Evolutionary conservation across 2,888 invertebrate genomes (phyloP).

Genomic region (Philereme vetulata): DNA sequence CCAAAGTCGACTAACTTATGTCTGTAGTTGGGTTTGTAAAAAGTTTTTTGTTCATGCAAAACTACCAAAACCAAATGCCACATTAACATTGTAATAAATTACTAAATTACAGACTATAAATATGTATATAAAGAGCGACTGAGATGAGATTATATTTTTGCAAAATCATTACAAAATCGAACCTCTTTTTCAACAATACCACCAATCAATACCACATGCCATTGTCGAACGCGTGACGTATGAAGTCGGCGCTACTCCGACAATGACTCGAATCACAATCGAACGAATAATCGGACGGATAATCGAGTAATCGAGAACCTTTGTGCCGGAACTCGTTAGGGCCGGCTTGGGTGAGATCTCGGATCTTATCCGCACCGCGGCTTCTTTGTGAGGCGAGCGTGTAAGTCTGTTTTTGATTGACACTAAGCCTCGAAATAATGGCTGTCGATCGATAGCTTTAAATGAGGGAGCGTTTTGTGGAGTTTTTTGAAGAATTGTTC

Average conservation of each 20-base stretch:
- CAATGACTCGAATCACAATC: conserved; percentile 59
- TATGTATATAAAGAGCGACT: too few relatives aligned
- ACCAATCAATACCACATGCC: conserved; percentile 18
- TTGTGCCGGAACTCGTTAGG: conserved; percentile 59
- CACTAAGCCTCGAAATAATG: conserved; percentile 64
- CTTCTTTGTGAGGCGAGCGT: conserved; percentile 51
- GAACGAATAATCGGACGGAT: conserved; percentile 43
- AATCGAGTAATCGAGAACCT: conserved; percentile 58
- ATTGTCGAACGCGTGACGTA: conserved; percentile 30
- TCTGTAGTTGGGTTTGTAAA: too few relatives aligned
- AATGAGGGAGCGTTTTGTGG: conserved; percentile 32
- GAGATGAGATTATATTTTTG: too few relatives aligned
- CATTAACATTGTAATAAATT: too few relatives aligned
- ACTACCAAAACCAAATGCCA: too few relatives aligned
- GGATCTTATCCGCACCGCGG: conserved; percentile 39
- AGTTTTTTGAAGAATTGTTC: conserved; percentile 19
- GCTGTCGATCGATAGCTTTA: conserved; percentile 45
- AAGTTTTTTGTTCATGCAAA: too few relatives aligned
- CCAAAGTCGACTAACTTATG: too few relatives aligned
- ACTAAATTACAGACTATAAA: too few relatives aligned
- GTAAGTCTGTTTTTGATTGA: conserved; percentile 66
- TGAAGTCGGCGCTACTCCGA: conserved; percentile 33
- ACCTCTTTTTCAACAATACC: conserved; percentile 6
- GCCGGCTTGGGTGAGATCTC: conserved; percentile 49
- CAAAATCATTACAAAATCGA: too few relatives aligned